Conservation (phyloP, 2,888 invertebrate genomes). For the Serrognathus titanus region DNA sequence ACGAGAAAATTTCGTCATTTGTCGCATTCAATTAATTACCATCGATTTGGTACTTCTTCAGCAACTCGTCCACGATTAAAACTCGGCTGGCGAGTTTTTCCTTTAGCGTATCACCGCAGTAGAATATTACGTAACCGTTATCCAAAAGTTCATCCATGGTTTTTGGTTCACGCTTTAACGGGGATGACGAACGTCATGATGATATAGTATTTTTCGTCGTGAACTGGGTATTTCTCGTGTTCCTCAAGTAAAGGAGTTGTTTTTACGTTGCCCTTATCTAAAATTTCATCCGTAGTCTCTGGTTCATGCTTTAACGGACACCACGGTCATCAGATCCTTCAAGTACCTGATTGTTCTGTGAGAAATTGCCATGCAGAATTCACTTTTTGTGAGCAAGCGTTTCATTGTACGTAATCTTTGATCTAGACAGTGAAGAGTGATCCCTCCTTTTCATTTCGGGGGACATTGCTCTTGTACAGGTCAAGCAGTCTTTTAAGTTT, state of each 20-base stretch:
- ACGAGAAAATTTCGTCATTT: conserved; percentile 45
- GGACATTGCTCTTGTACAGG: too few relatives aligned
- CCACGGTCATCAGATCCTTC: conserved; percentile 37
- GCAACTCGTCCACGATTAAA: too few relatives aligned
- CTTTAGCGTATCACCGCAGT: conserved; percentile 36
- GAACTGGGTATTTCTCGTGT: conserved; percentile 42
- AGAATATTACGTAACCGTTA: conserved; percentile 49
- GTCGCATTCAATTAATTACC: conserved; percentile 27
- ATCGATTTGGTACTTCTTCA: conserved; percentile 42
- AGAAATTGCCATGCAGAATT: conserved; percentile 40
- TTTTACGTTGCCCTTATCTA: conserved; percentile 49
- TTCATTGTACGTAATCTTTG: neutral
- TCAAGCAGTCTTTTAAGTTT: too few relatives aligned
- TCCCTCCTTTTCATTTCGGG: too few relatives aligned
- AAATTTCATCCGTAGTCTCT: conserved; percentile 45
- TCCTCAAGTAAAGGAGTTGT: conserved; percentile 34
- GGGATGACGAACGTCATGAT: conserved; percentile 54
- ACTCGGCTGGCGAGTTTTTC: conserved; percentile 32
- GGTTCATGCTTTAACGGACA: conserved; percentile 53
- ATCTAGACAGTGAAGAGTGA: too few relatives aligned
- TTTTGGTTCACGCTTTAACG: conserved; percentile 52
- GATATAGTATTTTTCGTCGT: too few relatives aligned
- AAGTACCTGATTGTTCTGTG: conserved; percentile 36
- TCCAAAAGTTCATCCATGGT: conserved; percentile 47
- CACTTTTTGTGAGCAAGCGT: conserved; percentile 36